Conservation (phyloP, 2,113 vertebrate species). For the Ciconia boyciana region DNA sequence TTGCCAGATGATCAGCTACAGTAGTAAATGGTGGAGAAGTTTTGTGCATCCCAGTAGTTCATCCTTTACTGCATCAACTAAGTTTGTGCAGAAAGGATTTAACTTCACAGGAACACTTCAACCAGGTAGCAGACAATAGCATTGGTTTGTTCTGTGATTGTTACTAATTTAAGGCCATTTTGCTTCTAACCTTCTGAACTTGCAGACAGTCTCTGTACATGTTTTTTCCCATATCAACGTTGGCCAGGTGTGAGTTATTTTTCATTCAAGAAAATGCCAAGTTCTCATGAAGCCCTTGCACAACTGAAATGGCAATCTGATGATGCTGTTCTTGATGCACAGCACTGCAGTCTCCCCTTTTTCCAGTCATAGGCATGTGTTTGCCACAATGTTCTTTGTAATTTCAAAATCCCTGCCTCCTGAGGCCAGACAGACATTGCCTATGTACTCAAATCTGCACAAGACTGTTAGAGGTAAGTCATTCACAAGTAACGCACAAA, state of each 20-base stretch:
- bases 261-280: neutral
- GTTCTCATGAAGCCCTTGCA: neutral
- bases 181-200: neutral
- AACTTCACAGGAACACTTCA: neutral
- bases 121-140: neutral
- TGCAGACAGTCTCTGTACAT: neutral
- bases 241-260: neutral
- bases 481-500: neutral
- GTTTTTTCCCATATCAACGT: neutral
- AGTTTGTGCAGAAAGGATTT: neutral
- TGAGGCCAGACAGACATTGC: neutral
- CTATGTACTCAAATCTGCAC: neutral
- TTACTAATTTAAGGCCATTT: neutral
- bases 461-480: neutral
- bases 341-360: neutral
- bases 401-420: neutral
- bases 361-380: neutral
- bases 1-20: neutral
- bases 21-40: neutral
- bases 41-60: neutral
- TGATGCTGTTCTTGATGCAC: neutral
- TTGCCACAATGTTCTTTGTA: neutral
- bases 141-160: neutral
- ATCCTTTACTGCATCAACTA: neutral
- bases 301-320: neutral